Conservation (phyloP, 2,113 vertebrate species). For the Tragulus kanchil region DNA sequence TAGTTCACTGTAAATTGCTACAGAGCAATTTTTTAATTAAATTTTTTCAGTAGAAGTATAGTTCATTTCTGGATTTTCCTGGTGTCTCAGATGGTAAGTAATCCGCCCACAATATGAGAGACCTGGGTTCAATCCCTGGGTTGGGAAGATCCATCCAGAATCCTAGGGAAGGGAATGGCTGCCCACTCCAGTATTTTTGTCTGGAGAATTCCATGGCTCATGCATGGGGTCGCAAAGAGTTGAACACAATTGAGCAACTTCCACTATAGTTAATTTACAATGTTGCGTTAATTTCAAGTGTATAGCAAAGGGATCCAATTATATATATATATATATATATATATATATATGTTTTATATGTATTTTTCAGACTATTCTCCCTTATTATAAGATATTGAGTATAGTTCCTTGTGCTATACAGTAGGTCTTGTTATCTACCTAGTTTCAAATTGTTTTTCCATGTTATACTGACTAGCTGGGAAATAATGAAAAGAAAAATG, state of each 20-base stretch:
- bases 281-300: not conserved
- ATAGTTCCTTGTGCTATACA: not conserved
- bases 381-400: not conserved
- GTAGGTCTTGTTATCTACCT: not conserved
- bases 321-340: not conserved
- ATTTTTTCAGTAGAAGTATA: not conserved
- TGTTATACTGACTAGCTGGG: not conserved
- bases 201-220: too few relatives aligned
- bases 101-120: too few relatives aligned
- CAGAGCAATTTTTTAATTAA: not conserved
- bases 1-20: not conserved
- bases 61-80: not conserved
- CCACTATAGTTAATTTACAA: not conserved
- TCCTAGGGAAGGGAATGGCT: too few relatives aligned
- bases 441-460: not conserved
- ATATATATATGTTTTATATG: too few relatives aligned
- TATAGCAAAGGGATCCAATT: not conserved
- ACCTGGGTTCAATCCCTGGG: too few relatives aligned
- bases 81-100: too few relatives aligned
- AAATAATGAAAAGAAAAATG: slow-evolving; percentile 1
- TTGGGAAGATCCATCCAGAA: too few relatives aligned
- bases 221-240: too few relatives aligned
- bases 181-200: too few relatives aligned
- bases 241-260: too few relatives aligned
- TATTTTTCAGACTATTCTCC: not conserved